Conservation (phyloP, 1,140 invertebrate species). For the Lasaia peninsularis region DNA sequence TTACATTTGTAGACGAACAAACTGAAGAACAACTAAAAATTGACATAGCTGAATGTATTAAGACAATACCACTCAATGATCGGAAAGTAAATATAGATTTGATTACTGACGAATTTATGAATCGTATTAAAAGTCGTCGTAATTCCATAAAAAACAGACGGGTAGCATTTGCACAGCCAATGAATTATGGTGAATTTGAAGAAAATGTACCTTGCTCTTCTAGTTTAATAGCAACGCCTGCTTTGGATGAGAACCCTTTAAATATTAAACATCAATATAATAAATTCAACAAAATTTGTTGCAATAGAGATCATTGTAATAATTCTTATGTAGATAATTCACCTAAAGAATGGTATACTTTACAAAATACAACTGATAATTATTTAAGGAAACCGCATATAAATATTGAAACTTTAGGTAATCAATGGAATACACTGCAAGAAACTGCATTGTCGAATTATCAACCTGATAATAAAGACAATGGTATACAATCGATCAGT, state of each 20-base stretch:
- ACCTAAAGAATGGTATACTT: neutral
- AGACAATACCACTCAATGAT: slow-evolving; percentile 31
- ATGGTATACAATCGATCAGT: neutral
- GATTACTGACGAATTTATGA: slow-evolving; percentile 41
- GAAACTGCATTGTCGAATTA: slow-evolving; percentile 9
- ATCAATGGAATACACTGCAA: slow-evolving; percentile 22
- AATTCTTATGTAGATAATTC: neutral
- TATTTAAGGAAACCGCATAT: neutral
- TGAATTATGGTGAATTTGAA: slow-evolving; percentile 33
- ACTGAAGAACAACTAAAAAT: slow-evolving; percentile 29
- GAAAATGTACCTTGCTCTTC: slow-evolving; percentile 30
- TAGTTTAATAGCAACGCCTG: slow-evolving; percentile 17
- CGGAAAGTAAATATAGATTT: slow-evolving; percentile 37
- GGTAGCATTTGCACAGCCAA: slow-evolving; percentile 28
- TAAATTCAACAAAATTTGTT: neutral
- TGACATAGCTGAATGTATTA: slow-evolving; percentile 35
- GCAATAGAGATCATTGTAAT: neutral
- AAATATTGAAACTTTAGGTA: neutral
- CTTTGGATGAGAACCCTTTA: neutral
- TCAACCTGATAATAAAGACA: neutral
- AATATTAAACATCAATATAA: too few relatives aligned
- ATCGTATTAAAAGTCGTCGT: slow-evolving; percentile 40
- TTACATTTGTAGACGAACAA: slow-evolving; percentile 13
- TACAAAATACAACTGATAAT: neutral
- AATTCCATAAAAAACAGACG: slow-evolving; percentile 22